These are phyloP conservation scores for Cygnus olor DNA, from an alignment of 2,797 vertebrate species.

Conservation along the genomic window DNA sequence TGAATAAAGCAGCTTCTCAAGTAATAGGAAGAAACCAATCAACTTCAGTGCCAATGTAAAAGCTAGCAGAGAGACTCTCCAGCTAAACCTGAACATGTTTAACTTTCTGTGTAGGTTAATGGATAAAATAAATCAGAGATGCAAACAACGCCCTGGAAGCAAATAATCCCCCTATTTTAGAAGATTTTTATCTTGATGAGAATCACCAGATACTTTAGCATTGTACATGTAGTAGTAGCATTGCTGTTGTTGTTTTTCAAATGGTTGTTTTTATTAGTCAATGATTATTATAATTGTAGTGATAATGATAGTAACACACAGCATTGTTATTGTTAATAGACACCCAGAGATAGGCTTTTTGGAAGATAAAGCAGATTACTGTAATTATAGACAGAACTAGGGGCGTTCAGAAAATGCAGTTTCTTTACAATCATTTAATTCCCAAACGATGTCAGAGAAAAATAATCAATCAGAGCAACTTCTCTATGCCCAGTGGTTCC, in stretches of 20 bases:
- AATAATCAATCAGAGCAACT: neutral
- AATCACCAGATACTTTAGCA: neutral
- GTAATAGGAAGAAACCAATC: neutral
- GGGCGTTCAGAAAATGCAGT: neutral
- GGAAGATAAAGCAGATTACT: neutral
- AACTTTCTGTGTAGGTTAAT: neutral
- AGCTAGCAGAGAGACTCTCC: neutral
- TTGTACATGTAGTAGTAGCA: neutral
- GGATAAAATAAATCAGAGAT: neutral
- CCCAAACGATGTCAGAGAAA: neutral
- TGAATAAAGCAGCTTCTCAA: neutral
- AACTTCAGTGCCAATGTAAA: neutral
- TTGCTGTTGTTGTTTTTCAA: neutral
- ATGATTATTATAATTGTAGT: neutral
- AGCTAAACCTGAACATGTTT: neutral
- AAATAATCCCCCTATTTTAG: neutral
- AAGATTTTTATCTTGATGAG: neutral
- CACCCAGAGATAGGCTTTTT: neutral
- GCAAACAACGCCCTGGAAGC: neutral
- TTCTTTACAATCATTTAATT: neutral
- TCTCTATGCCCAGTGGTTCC: neutral
- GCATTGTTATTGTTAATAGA: neutral
- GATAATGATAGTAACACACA: neutral
- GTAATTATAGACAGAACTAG: neutral
- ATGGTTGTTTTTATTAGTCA: neutral